Conservation (phyloP, 2,888 invertebrate species). For the Ellobium chinense region DNA sequence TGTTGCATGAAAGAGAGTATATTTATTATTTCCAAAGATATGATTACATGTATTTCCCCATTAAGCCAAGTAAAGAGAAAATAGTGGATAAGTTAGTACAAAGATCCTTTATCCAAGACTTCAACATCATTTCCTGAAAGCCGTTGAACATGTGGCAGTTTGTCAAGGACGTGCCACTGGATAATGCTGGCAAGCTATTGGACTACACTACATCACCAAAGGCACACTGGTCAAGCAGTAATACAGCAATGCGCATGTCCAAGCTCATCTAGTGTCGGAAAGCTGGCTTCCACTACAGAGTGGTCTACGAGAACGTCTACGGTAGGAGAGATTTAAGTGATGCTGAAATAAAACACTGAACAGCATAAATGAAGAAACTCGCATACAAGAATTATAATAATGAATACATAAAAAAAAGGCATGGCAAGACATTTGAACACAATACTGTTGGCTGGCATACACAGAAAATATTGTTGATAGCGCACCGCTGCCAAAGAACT, state of each 20-base stretch:
- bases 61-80: too few relatives aligned
- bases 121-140: too few relatives aligned
- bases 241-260: conserved; percentile 46
- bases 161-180: not conserved
- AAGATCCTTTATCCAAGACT: too few relatives aligned
- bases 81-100: too few relatives aligned
- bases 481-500: too few relatives aligned
- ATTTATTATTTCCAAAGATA: too few relatives aligned
- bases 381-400: not conserved
- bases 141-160: conserved; percentile 17
- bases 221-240: conserved; percentile 40
- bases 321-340: conserved; percentile 30
- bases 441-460: too few relatives aligned
- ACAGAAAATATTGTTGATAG: too few relatives aligned
- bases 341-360: conserved; percentile 40
- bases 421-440: too few relatives aligned
- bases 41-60: too few relatives aligned
- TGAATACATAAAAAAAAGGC: not conserved
- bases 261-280: conserved; percentile 25
- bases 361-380: conserved; percentile 13
- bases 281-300: conserved; percentile 34
- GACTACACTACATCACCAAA: conserved; percentile 39
- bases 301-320: conserved; percentile 37
- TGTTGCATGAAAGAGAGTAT: too few relatives aligned
- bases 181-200: conserved; percentile 23